Conservation (phyloP, 2,797 vertebrate species). For the Eulemur rubriventer region DNA sequence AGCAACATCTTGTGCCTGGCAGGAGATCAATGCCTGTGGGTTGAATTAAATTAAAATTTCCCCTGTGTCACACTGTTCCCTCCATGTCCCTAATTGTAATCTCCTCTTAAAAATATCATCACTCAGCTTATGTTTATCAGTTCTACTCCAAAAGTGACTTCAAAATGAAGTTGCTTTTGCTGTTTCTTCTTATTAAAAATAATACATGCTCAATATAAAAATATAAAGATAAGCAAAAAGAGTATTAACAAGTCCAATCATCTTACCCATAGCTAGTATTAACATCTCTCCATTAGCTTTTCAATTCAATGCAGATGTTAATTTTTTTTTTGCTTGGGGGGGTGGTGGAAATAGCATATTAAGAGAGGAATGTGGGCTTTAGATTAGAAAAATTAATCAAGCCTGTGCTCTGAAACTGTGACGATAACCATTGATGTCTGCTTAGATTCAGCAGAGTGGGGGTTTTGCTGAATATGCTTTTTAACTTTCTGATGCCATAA, state of each 20-base stretch:
- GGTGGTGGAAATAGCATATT: not conserved
- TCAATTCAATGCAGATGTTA: not conserved
- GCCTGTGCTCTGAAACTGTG: not conserved
- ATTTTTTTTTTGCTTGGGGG: not conserved
- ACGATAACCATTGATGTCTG: not conserved
- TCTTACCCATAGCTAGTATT: not conserved
- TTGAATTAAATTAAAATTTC: not conserved
- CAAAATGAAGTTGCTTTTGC: not conserved
- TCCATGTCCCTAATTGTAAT: not conserved
- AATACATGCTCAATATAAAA: not conserved
- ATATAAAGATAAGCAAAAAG: not conserved
- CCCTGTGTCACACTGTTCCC: not conserved
- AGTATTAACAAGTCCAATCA: not conserved
- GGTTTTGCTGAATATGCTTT: not conserved
- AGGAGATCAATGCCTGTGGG: not conserved
- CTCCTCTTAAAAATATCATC: not conserved
- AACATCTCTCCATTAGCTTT: not conserved
- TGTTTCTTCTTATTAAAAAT: conserved; percentile 17
- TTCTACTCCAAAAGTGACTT: not conserved
- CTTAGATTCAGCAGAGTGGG: not conserved
- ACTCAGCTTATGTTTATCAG: not conserved
- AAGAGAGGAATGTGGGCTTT: not conserved
- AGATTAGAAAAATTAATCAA: not conserved
- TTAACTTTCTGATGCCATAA: not conserved
- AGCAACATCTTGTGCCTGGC: not conserved